phyloP scores from a whole-genome alignment of 2,888 invertebrate species.

The Acleris literana region DNA sequence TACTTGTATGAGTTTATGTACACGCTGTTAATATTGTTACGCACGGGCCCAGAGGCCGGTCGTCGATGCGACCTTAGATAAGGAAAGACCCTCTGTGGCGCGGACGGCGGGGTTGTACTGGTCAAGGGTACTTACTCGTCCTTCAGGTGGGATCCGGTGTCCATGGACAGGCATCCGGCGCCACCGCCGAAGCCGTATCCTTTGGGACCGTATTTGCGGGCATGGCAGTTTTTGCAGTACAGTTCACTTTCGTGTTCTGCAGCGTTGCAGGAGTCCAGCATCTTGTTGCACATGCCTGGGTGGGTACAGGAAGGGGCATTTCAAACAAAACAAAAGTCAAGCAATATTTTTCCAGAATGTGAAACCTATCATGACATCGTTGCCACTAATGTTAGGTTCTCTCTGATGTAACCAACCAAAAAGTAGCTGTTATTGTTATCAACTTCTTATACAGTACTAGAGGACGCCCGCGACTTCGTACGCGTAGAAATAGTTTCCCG shows the following conservation, averaged over 20 bases:
- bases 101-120: slow-evolving; percentile 77
- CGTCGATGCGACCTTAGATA: slow-evolving; percentile 77
- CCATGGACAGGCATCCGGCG: slow-evolving; percentile 98
- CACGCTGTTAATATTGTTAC: slow-evolving; percentile 83
- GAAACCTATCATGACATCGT: too few relatives aligned
- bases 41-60: slow-evolving; percentile 79
- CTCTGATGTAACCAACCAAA: too few relatives aligned
- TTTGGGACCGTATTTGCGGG: slow-evolving; percentile 98
- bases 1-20: slow-evolving; percentile 80
- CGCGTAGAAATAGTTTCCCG: too few relatives aligned
- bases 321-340: neutral
- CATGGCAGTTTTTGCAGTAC: slow-evolving; percentile 99
- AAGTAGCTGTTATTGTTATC: too few relatives aligned
- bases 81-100: slow-evolving; percentile 84
- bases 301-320: slow-evolving; percentile 8
- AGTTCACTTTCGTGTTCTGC: slow-evolving; percentile 98
- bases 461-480: too few relatives aligned
- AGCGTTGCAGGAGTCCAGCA: slow-evolving; percentile 99
- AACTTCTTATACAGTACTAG: too few relatives aligned
- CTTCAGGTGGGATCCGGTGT: slow-evolving; percentile 95
- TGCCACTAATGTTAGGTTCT: too few relatives aligned
- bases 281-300: slow-evolving; percentile 96
- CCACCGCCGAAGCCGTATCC: slow-evolving; percentile 99
- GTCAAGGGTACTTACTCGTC: slow-evolving; percentile 87
- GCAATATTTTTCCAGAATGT: too few relatives aligned